These are phyloP conservation scores for Eurytoma adleriae DNA, from an alignment of 2,888 invertebrate species.

Conservation along the genomic window DNA sequence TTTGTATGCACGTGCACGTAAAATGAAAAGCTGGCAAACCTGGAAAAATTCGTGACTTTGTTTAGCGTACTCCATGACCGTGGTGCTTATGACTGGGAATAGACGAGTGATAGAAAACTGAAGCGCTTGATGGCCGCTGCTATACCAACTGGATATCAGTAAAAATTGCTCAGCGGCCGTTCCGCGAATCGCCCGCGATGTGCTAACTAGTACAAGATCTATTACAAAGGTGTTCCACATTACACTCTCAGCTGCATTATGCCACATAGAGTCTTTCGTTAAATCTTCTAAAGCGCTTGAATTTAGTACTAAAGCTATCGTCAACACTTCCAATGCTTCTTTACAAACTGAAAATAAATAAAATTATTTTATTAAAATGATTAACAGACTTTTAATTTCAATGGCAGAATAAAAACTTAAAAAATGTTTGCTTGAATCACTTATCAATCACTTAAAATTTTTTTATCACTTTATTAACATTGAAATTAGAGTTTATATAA, in stretches of 20 bases:
- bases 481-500: too few relatives aligned
- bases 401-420: too few relatives aligned
- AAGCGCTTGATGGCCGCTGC: conserved; percentile 80
- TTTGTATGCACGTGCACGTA: neutral
- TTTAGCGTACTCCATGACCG: conserved; percentile 82
- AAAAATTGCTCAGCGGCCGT: conserved; percentile 91
- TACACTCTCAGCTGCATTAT: conserved; percentile 46
- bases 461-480: too few relatives aligned
- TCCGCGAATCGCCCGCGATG: conserved; percentile 84
- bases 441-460: too few relatives aligned
- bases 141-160: conserved; percentile 89
- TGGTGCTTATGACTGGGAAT: conserved; percentile 82
- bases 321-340: conserved; percentile 94
- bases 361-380: neutral
- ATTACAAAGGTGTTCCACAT: conserved; percentile 92
- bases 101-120: conserved; percentile 82
- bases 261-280: conserved; percentile 83
- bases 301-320: conserved; percentile 92
- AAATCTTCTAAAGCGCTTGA: conserved; percentile 90
- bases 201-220: conserved; percentile 91
- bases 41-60: conserved; percentile 88
- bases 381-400: too few relatives aligned
- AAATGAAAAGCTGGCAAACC: conserved; percentile 65
- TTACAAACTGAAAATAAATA: conserved; percentile 83
- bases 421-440: too few relatives aligned